These are phyloP conservation scores for Phrynocephalus guinanensis DNA, from an alignment of 2,797 vertebrate species.

Conservation along the genomic window DNA sequence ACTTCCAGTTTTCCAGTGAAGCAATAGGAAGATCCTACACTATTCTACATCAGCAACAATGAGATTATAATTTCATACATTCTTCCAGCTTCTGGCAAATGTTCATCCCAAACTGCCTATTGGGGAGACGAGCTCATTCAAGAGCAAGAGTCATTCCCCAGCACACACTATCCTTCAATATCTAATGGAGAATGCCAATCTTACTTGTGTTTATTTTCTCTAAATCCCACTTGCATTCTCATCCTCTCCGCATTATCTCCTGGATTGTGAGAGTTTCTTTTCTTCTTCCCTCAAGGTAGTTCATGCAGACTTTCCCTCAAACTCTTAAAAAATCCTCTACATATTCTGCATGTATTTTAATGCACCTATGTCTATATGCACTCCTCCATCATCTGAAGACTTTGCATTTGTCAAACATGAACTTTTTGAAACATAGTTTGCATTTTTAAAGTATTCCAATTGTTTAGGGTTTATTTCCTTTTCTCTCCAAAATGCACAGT, in stretches of 20 bases:
- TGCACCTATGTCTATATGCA: neutral
- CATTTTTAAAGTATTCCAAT: no score
- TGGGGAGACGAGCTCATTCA: neutral
- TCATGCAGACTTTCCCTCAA: neutral
- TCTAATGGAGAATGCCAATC: neutral
- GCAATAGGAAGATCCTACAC: neutral
- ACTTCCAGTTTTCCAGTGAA: neutral
- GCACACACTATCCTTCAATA: neutral
- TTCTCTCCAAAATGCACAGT: no score
- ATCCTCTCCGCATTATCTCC: no score
- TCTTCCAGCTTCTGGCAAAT: neutral
- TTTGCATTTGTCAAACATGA: neutral
- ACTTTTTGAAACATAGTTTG: no score
- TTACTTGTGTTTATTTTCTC: neutral
- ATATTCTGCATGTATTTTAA: neutral
- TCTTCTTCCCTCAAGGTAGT: neutral
- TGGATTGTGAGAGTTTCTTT: neutral
- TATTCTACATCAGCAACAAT: neutral
- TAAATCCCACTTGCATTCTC: neutral
- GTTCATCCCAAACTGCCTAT: neutral
- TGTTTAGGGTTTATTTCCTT: no score
- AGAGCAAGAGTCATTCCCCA: neutral
- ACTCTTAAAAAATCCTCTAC: no score
- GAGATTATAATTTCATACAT: neutral
- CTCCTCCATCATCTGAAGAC: neutral